A percentile compares a stretch with the other conserved stretches of the same genome.
Conservation (phyloP, 2,113 vertebrate genomes). For the Hystrix brachyura region DNA sequence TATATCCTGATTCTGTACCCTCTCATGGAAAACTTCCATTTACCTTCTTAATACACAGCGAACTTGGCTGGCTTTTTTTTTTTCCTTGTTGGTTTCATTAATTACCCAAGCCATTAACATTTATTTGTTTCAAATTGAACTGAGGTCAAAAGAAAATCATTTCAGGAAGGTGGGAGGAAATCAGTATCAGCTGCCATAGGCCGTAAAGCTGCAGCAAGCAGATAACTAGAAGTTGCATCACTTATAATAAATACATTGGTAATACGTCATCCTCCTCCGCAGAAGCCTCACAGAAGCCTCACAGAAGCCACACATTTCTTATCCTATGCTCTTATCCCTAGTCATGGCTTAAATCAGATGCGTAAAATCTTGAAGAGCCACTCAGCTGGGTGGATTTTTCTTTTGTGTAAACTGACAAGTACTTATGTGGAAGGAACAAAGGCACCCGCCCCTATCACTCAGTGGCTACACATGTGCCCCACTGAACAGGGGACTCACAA, state of each 20-base stretch:
- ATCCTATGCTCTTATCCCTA: neutral
- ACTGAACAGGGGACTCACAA: neutral
- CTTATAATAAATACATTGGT: neutral
- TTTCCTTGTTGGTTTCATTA: slow-evolving; percentile 49
- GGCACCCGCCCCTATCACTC: neutral
- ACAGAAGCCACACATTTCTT: neutral
- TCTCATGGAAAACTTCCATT: slow-evolving; percentile 32
- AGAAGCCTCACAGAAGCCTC: neutral
- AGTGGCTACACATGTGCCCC: neutral
- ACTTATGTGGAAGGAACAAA: neutral
- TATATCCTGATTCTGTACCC: neutral
- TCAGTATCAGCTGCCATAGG: neutral
- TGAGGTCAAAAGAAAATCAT: slow-evolving; percentile 64
- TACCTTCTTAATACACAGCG: slow-evolving; percentile 12
- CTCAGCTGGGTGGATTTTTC: neutral
- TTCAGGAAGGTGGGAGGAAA: slow-evolving; percentile 57
- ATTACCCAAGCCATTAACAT: slow-evolving; percentile 59
- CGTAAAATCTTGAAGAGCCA: neutral
- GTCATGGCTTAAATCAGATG: neutral
- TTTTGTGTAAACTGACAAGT: neutral
- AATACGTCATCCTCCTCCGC: neutral
- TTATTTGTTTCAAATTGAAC: slow-evolving; percentile 58
- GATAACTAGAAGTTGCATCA: neutral
- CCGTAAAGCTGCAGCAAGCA: neutral
- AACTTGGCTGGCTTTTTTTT: neutral